Conservation (phyloP, 2,888 invertebrate species). For the Protula sp. region DNA sequence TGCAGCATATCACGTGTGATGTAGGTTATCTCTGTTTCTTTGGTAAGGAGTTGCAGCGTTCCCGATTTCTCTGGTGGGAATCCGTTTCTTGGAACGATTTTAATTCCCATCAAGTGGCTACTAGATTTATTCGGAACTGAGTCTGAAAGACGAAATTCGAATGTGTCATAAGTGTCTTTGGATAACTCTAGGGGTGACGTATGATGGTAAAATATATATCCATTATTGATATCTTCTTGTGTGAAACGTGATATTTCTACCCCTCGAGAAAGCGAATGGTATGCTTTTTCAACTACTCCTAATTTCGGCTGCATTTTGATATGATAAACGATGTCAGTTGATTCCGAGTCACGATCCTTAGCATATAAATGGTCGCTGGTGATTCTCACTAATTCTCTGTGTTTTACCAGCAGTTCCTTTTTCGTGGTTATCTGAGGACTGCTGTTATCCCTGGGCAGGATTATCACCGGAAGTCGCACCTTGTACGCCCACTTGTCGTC, state of each 20-base stretch:
- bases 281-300: conserved; percentile 43
- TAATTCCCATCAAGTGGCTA: conserved; percentile 38
- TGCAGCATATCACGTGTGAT: conserved; percentile 42
- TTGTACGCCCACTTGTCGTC: conserved; percentile 44
- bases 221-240: conserved; percentile 46
- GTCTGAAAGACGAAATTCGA: conserved; percentile 45
- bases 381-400: conserved; percentile 43
- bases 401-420: conserved; percentile 42
- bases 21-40: conserved; percentile 43
- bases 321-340: conserved; percentile 42
- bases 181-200: conserved; percentile 21
- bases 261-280: conserved; percentile 37
- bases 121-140: conserved; percentile 49
- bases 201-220: conserved; percentile 50
- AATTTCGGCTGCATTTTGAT: conserved; percentile 38
- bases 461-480: conserved; percentile 44
- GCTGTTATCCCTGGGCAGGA: conserved; percentile 51
- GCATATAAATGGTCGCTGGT: conserved; percentile 38
- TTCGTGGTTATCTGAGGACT: conserved; percentile 47
- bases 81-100: conserved; percentile 42
- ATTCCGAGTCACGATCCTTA: conserved; percentile 46
- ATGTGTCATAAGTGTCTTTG: conserved; percentile 40
- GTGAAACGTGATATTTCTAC: conserved; percentile 40
- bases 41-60: conserved; percentile 34
- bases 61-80: conserved; percentile 47